Conservation (phyloP, 37 sponge, comb jelly and placozoan genomes). For the Theonella swinhoei region DNA sequence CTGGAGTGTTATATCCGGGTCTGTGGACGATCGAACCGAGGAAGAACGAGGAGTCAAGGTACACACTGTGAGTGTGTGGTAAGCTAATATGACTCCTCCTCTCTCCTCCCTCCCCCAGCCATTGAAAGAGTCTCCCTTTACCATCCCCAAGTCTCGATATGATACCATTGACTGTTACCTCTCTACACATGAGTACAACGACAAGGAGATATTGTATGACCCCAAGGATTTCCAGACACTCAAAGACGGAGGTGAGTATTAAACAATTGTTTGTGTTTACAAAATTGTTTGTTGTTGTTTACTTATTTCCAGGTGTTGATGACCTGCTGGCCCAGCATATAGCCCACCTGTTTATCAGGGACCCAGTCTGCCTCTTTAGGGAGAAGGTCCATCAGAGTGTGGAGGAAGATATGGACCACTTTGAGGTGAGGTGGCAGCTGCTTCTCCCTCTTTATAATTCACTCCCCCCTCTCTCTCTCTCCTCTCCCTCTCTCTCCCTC, state of each 20-base stretch:
- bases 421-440: slow-evolving; percentile 92
- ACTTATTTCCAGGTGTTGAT: slow-evolving; percentile 88
- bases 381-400: slow-evolving; percentile 83
- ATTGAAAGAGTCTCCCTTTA: slow-evolving; percentile 59
- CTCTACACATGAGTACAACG: slow-evolving; percentile 79
- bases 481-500: neutral
- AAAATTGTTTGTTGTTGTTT: neutral
- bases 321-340: slow-evolving; percentile 87
- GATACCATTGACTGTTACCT: slow-evolving; percentile 82
- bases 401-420: slow-evolving; percentile 87
- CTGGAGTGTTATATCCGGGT: slow-evolving; percentile 74
- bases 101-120: slow-evolving; percentile 30
- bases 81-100: neutral
- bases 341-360: slow-evolving; percentile 93
- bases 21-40: slow-evolving; percentile 91
- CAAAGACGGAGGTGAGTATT: slow-evolving; percentile 62
- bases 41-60: slow-evolving; percentile 88
- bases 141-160: slow-evolving; percentile 85
- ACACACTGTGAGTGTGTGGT: neutral
- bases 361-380: slow-evolving; percentile 86
- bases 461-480: neutral
- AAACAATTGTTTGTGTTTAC: neutral
- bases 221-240: slow-evolving; percentile 67
- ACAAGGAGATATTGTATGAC: slow-evolving; percentile 64
- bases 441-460: neutral